Evolutionary conservation across 2,888 invertebrate genomes (phyloP).

Genomic region (Clistopyga incitator): DNA sequence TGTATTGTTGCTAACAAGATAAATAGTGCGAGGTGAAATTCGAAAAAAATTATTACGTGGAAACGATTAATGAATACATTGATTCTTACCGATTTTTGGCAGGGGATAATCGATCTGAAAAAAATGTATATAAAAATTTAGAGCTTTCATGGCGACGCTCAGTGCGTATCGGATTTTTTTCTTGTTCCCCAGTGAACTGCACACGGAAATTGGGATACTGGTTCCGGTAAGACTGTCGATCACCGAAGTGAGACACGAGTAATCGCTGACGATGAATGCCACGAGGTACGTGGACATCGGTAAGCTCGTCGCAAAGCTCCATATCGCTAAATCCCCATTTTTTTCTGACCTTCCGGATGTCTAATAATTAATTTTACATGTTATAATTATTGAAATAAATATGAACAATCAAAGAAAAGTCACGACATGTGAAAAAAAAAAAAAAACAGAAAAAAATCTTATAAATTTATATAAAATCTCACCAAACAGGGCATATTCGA

Average conservation of each 20-base stretch:
- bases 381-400: constrained; percentile 4
- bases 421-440: not conserved
- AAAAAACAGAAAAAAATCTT: too few species aligned
- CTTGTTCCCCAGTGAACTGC: constrained; percentile 53
- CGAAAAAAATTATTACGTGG: too few species aligned
- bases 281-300: constrained; percentile 74
- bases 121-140: constrained; percentile 86
- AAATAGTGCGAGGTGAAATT: too few species aligned
- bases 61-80: too few species aligned
- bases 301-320: constrained; percentile 63
- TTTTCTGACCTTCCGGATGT: constrained; percentile 37
- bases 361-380: constrained; percentile 20
- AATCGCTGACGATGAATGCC: constrained; percentile 72
- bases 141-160: constrained; percentile 84
- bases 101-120: constrained; percentile 88
- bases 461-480: constrained; percentile 71
- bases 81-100: constrained; percentile 86
- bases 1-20: too few species aligned
- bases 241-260: constrained; percentile 66
- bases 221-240: constrained; percentile 67
- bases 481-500: constrained; percentile 94
- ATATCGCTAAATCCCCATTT: constrained; percentile 56
- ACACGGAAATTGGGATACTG: constrained; percentile 63
- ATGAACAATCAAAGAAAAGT: not conserved
- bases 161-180: constrained; percentile 75